phyloP scores from a whole-genome alignment of 2,113 vertebrate genomes.

The Oceanites oceanicus region DNA sequence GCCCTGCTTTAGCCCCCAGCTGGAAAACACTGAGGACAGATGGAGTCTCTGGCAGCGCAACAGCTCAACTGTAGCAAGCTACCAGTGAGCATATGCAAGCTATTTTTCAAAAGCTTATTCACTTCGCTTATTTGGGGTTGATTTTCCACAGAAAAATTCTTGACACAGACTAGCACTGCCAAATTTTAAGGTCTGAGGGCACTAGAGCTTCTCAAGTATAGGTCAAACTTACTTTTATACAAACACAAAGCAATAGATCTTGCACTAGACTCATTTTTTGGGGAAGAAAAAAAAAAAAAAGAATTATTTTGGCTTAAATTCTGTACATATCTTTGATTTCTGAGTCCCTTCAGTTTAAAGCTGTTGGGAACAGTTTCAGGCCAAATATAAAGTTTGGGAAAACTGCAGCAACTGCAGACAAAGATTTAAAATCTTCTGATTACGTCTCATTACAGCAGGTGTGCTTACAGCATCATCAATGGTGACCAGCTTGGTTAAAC shows the following conservation, averaged over 20 bases:
- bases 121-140: background rate
- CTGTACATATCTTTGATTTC: background rate
- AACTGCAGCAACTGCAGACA: background rate
- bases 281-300: background rate
- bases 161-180: background rate
- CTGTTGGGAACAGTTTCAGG: background rate
- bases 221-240: background rate
- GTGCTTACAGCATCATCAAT: background rate
- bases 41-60: slow-evolving; percentile 33
- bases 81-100: slow-evolving; percentile 11
- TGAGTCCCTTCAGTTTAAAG: background rate
- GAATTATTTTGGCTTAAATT: background rate
- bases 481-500: background rate
- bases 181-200: slow-evolving; percentile 16
- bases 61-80: slow-evolving; percentile 15
- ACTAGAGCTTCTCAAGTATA: background rate
- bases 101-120: background rate
- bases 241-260: background rate
- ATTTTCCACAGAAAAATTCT: slow-evolving; percentile 23
- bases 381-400: background rate
- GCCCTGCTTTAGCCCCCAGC: background rate
- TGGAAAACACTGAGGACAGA: slow-evolving; percentile 37
- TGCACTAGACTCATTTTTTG: background rate
- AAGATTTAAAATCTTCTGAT: background rate
- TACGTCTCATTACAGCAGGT: background rate